Conservation (phyloP, 2,888 invertebrate genomes). For the Anoncus sp. region DNA sequence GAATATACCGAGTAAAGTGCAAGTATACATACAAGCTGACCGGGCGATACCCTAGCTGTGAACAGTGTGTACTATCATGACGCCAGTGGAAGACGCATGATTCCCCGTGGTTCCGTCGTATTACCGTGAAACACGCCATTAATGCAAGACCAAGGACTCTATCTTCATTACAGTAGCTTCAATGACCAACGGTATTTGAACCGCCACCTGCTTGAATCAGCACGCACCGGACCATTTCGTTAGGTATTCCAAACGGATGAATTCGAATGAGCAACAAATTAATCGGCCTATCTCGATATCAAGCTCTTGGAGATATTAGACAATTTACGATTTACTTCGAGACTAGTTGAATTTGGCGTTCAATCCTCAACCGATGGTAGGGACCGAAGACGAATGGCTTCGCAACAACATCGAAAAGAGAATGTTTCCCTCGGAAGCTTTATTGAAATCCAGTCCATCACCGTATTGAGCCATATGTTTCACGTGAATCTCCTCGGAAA, state of each 20-base stretch:
- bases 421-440: slow-evolving; percentile 65
- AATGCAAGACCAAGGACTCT: slow-evolving; percentile 59
- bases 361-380: slow-evolving; percentile 12
- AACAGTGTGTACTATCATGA: slow-evolving; percentile 35
- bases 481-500: slow-evolving; percentile 25
- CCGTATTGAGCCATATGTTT: slow-evolving; percentile 61
- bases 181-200: slow-evolving; percentile 39
- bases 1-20: slow-evolving; percentile 45
- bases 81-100: slow-evolving; percentile 73
- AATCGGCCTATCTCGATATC: not conserved
- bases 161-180: slow-evolving; percentile 61
- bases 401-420: slow-evolving; percentile 33
- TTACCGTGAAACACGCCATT: slow-evolving; percentile 54
- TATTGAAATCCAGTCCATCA: slow-evolving; percentile 78
- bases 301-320: not conserved
- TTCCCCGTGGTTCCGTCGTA: slow-evolving; percentile 59
- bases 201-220: slow-evolving; percentile 9
- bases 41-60: slow-evolving; percentile 2
- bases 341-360: slow-evolving; percentile 10
- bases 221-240: slow-evolving; percentile 3
- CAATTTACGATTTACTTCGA: slow-evolving; percentile 7
- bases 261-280: slow-evolving; percentile 12
- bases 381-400: slow-evolving; percentile 14
- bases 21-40: slow-evolving; percentile 39
- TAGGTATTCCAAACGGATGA: slow-evolving; percentile 8